Conservation (phyloP, 1,140 invertebrate genomes). For the Drosophila pruinosa region DNA sequence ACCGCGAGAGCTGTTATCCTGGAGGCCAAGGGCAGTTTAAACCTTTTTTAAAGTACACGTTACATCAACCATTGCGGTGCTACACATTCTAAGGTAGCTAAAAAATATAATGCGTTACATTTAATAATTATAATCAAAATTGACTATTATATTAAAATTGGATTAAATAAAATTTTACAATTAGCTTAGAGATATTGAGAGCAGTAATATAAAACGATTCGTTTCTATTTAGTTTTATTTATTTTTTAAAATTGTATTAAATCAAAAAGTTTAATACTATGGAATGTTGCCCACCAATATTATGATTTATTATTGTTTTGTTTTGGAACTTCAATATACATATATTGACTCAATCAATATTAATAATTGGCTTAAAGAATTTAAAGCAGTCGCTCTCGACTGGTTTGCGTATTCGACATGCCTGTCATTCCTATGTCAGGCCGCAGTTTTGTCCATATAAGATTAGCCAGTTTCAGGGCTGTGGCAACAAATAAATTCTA, state of each 20-base stretch:
- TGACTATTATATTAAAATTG: too few species aligned
- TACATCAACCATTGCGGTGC: neutral
- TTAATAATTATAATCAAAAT: too few species aligned
- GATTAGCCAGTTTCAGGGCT: conserved; percentile 19
- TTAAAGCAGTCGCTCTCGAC: conserved; percentile 18
- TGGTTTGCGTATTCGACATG: conserved; percentile 10
- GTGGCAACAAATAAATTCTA: conserved; percentile 33
- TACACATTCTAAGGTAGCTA: too few species aligned
- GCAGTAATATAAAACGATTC: too few species aligned
- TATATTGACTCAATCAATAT: too few species aligned
- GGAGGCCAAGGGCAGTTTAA: neutral
- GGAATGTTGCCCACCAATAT: neutral
- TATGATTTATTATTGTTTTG: neutral
- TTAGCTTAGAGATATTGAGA: too few species aligned
- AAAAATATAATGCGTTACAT: too few species aligned
- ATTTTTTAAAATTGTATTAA: too few species aligned
- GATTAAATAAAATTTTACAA: too few species aligned
- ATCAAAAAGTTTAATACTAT: too few species aligned
- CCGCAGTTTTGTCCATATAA: conserved; percentile 3
- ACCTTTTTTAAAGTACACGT: conserved; percentile 20
- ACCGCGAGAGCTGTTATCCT: conserved; percentile 39
- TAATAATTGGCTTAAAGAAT: conserved; percentile 30
- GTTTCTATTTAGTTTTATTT: too few species aligned
- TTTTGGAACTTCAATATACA: too few species aligned
- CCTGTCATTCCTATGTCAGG: conserved; percentile 27